Evolutionary conservation across 2,888 invertebrate species (phyloP).

Genomic region (Nebria brevicollis): DNA sequence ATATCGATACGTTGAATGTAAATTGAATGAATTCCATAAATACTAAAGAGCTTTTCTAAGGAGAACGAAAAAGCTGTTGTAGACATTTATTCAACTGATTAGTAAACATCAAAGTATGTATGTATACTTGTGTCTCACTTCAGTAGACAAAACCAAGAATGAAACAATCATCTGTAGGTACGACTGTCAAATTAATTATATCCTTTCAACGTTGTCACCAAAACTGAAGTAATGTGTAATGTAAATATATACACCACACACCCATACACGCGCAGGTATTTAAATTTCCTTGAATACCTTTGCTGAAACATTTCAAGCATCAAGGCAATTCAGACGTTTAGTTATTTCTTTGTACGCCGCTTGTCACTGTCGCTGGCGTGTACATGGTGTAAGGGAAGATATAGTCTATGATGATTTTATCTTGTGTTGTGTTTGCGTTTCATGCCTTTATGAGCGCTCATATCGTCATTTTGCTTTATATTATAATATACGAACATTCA

Average conservation of each 20-base stretch:
- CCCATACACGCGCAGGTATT: not conserved
- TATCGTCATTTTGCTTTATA: not conserved
- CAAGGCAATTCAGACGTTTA: not conserved
- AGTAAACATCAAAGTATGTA: not conserved
- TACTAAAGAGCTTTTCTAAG: too few relatives aligned
- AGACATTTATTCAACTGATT: not conserved
- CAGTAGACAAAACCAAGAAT: not conserved
- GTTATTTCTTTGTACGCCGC: not conserved
- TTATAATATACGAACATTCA: not conserved
- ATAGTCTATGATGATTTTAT: not conserved
- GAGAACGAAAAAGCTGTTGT: not conserved
- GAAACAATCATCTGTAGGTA: not conserved
- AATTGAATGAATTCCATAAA: too few relatives aligned
- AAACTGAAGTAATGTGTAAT: not conserved
- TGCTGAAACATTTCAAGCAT: not conserved
- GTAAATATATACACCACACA: not conserved
- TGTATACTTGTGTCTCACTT: too few relatives aligned
- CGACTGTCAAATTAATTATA: not conserved
- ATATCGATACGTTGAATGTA: too few relatives aligned
- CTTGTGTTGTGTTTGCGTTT: not conserved
- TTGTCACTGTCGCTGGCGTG: not conserved
- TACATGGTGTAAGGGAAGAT: too few relatives aligned
- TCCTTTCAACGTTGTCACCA: not conserved
- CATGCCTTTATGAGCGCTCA: not conserved
- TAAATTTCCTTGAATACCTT: not conserved